Conservation (phyloP, 1,140 invertebrate species). For the Dinothrombium tinctorium region DNA sequence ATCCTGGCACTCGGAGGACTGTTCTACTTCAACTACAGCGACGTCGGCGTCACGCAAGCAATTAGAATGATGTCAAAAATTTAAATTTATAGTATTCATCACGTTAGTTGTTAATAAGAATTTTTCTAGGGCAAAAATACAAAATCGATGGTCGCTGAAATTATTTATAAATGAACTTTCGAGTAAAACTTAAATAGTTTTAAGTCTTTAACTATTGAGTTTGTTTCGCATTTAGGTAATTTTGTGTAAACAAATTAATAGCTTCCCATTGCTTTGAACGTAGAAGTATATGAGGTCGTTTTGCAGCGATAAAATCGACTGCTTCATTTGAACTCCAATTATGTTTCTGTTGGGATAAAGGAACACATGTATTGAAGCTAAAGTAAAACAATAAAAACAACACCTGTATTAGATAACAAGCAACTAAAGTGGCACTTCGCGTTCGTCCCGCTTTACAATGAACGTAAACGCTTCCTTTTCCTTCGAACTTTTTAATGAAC, state of each 20-base stretch:
- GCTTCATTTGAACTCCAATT: constrained; percentile 67
- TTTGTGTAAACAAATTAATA: too few species aligned
- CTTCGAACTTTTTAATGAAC: constrained; percentile 54
- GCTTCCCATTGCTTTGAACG: constrained; percentile 63
- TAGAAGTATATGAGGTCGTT: constrained; percentile 61
- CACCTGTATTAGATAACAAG: constrained; percentile 86
- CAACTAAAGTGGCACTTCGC: constrained; percentile 79
- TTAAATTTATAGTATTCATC: too few species aligned
- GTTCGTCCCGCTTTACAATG: constrained; percentile 96
- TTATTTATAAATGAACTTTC: too few species aligned
- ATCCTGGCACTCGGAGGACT: constrained; percentile 54
- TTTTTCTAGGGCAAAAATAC: too few species aligned
- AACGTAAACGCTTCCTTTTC: constrained; percentile 49
- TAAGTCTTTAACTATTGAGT: too few species aligned
- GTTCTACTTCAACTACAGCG: constrained; percentile 62
- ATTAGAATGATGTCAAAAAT: constrained; percentile 46
- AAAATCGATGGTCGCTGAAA: too few species aligned
- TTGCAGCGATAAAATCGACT: constrained; percentile 46
- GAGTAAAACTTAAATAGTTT: too few species aligned
- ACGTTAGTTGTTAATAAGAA: too few species aligned
- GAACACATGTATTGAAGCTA: constrained; percentile 9
- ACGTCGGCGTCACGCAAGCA: constrained; percentile 52
- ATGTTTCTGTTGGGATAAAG: constrained; percentile 43
- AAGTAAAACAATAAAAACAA: constrained; percentile 15
- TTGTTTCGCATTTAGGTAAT: too few species aligned